A percentile compares a stretch with the other conserved stretches of the same genome.
Conservation (phyloP, 2,113 vertebrate species). For the Pedionomus torquatus region DNA sequence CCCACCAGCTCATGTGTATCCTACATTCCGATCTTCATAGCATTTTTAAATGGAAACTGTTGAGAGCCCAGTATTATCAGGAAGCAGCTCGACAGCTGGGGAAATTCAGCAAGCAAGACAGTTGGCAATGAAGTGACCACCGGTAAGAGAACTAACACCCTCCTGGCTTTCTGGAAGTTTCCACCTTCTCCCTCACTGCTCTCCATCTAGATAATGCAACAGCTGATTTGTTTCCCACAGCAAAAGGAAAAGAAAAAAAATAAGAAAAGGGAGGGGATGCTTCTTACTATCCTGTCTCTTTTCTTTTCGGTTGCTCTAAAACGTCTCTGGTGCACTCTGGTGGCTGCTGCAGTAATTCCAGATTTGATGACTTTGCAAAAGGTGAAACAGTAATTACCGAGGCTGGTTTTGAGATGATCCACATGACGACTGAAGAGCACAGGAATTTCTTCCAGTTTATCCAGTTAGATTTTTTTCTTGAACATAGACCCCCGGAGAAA, state of each 20-base stretch:
- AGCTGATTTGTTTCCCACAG: background rate
- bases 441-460: background rate
- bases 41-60: background rate
- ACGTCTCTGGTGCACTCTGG: conserved; percentile 67
- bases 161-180: background rate
- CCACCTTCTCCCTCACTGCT: background rate
- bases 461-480: background rate
- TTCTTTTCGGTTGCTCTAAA: background rate
- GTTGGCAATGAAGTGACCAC: background rate
- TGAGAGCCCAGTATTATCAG: background rate
- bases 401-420: background rate
- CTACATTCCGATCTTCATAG: background rate
- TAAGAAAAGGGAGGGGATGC: background rate
- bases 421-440: background rate
- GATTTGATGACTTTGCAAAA: background rate
- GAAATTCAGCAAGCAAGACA: background rate
- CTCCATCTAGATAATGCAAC: background rate
- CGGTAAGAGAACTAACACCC: background rate
- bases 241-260: background rate
- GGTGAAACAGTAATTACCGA: background rate
- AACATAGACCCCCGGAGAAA: background rate
- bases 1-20: background rate
- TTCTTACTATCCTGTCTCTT: background rate
- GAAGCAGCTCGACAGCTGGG: background rate
- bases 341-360: conserved; percentile 34